Evolutionary conservation across 2,888 invertebrate genomes (phyloP).

Genomic region (Zygaena filipendulae): DNA sequence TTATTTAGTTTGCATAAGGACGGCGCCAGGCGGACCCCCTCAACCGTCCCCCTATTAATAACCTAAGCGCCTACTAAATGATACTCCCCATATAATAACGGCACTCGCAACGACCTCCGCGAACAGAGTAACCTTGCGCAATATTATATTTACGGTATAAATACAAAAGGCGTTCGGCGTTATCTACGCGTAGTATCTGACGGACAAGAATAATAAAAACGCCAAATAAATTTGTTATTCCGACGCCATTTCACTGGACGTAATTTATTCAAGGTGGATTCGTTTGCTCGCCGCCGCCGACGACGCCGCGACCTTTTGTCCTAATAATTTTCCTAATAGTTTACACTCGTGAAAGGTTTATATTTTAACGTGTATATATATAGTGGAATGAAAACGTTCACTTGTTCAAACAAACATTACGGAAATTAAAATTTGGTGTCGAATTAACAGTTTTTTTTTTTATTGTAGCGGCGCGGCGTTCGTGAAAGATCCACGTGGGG

Average conservation of each 20-base stretch:
- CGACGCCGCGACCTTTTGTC: neutral
- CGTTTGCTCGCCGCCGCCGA: neutral
- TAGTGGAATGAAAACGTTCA: neutral
- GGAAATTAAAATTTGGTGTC: neutral
- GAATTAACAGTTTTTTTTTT: too few relatives aligned
- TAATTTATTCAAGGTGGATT: neutral
- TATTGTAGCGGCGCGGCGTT: too few relatives aligned
- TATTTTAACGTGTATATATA: neutral
- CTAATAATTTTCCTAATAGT: neutral
- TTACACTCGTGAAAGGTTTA: neutral
- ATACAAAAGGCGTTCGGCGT: neutral
- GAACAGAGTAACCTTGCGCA: conserved; percentile 6
- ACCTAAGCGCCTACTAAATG: conserved; percentile 38
- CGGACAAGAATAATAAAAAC: neutral
- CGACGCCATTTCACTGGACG: neutral
- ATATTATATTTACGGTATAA: neutral
- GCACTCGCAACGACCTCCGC: conserved; percentile 19
- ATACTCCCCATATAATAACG: conserved; percentile 31
- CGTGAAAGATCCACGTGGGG: too few relatives aligned
- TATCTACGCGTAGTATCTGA: neutral
- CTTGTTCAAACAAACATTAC: neutral
- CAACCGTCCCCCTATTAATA: conserved; percentile 33
- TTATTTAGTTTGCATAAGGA: conserved; percentile 41
- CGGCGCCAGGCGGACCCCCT: conserved; percentile 25
- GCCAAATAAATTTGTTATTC: neutral